Evolutionary conservation across 2,888 invertebrate genomes (phyloP), one percentile per base, ranked within the genome.

Genomic region (Lacanobia oleracea): DNA sequence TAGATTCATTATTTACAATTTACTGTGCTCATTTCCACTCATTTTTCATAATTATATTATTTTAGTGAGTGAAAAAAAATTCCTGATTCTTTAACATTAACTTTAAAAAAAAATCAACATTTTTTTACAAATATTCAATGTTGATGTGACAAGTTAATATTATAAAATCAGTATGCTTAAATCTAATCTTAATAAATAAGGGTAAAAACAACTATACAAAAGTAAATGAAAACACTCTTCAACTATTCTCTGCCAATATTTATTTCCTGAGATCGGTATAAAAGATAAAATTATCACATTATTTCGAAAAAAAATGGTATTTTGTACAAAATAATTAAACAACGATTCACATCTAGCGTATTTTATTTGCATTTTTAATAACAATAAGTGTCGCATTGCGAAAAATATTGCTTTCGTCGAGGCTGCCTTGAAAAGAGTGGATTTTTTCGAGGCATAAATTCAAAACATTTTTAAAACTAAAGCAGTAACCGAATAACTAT

Each of bases 231-330:
- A 86, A 86, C 79, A 83, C 80, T 77, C 40, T 45, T 67, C 68
- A 79, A 72, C 65, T 71, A 81, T 72, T 70, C 50, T 63, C 61
- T 56, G 75, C 65, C 74, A 75, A 67, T 65, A 70, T 83, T 87
- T 87, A 79, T 86, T 87, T 87, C 72, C 69, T 80, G 86, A 87
- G 87, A 86, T 85, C 81, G 73, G 64, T 84, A 66, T 61, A 73
- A 72, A 79, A 81, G 63, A 66, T 65, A 73, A 72, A 81, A 59
- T 40, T 78, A 82, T 79, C 82, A 80, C 80, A 82, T 70, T 68
- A 66, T 73, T 64, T 61, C 67, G 64, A 63, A 62, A 65, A 62
- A 65, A 82, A 75, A 61, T 75, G 79, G 74, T 81, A 71, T 77
- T 76, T 72, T 74, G 79, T 82, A 79, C 66, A 80, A 83, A 82